phyloP scores from a whole-genome alignment of 2,888 invertebrate species.

The Microchrysa polita region DNA sequence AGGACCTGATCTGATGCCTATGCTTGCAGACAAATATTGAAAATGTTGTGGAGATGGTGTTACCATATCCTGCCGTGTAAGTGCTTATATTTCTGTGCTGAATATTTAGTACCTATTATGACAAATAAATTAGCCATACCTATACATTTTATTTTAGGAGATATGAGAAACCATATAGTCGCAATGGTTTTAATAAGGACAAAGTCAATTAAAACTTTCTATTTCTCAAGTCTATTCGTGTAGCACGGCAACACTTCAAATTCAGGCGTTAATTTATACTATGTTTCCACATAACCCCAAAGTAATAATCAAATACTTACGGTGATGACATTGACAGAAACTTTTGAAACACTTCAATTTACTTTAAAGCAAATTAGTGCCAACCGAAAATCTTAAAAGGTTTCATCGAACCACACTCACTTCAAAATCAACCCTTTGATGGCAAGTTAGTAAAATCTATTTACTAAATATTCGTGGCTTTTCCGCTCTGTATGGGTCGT shows the following conservation, averaged over 20 bases:
- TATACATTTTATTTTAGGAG: no score
- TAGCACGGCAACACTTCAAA: no score
- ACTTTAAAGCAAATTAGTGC: constrained; percentile 43
- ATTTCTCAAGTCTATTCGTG: no score
- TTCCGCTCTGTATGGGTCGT: not conserved
- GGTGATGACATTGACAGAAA: constrained; percentile 44
- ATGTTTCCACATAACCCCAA: constrained; percentile 20
- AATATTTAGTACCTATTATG: no score
- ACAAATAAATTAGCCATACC: no score
- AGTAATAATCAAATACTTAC: constrained; percentile 14
- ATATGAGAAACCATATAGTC: not conserved
- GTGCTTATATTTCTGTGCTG: no score
- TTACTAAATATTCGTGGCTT: constrained; percentile 30
- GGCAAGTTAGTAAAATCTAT: not conserved
- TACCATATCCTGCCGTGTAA: not conserved
- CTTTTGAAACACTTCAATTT: constrained; percentile 45
- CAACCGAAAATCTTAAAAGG: constrained; percentile 17
- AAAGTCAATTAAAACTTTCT: no score
- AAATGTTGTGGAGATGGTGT: not conserved
- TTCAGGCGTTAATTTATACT: not conserved
- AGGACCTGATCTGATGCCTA: not conserved
- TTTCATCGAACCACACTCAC: not conserved
- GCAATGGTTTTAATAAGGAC: no score
- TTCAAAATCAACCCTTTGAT: constrained; percentile 30
- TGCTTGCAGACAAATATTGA: no score